A percentile compares a stretch with the other conserved stretches of the same genome.
These are phyloP conservation scores for Chloroceryle inda DNA, from an alignment of 2,797 vertebrate species.

Conservation along the genomic window DNA sequence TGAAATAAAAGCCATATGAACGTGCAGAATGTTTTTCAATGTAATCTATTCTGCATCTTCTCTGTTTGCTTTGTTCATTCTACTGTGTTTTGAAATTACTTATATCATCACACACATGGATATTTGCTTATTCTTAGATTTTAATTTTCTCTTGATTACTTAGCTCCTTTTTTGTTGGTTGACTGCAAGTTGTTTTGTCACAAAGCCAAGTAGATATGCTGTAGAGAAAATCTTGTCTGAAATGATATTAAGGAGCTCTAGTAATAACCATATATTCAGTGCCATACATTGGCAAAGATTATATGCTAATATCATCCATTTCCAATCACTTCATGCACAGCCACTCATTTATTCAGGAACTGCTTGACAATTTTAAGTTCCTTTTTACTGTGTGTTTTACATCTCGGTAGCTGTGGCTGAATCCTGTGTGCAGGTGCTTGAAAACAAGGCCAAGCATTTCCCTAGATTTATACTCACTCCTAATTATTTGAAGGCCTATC, in stretches of 20 bases:
- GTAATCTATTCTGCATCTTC: not conserved
- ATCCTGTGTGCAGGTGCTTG: not conserved
- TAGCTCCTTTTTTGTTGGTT: not conserved
- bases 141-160: not conserved
- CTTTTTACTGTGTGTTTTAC: conserved; percentile 9
- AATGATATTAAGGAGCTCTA: not conserved
- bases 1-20: not conserved
- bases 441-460: conserved; percentile 29
- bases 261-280: not conserved
- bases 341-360: conserved; percentile 41
- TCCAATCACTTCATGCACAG: conserved; percentile 27
- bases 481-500: conserved; percentile 3
- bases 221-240: not conserved
- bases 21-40: not conserved
- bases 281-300: conserved; percentile 12
- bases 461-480: not conserved
- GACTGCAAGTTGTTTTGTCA: not conserved
- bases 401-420: conserved; percentile 17
- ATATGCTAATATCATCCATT: conserved; percentile 20
- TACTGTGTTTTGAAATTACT: not conserved
- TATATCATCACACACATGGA: not conserved
- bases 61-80: not conserved
- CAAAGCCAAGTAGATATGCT: not conserved
- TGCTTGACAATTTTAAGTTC: conserved; percentile 53
- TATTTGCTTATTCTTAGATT: not conserved